Base-by-base conservation (phyloP, 1,140 invertebrate species). In the Thaumatotibia leucotreta region DNA sequence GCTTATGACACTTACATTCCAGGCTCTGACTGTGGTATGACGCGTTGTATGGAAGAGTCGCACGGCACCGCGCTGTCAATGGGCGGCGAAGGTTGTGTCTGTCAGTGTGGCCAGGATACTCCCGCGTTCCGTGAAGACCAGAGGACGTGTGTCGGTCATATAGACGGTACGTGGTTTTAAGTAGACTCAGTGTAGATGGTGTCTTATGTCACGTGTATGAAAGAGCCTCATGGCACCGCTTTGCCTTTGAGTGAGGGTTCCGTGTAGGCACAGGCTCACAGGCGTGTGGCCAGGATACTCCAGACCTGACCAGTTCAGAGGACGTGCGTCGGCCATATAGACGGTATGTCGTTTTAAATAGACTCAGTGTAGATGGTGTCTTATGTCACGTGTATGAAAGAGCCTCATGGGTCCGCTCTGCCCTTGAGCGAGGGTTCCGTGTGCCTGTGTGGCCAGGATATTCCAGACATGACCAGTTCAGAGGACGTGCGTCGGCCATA, bases 51-150 rank as follows among this genome's bases (percentile, higher is more conserved):
- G 80, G 90, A 92, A 71, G 69, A 85, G 11, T 88, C 88, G 0
- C 88, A 88, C 32, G 91, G 90, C 0, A 91, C 90, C 0, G 91
- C 91, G 0, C 61, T 92, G 14, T 71, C 84, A 1, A 77, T 87
- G 3, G 77, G 79, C 10, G 80, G 73, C 2, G 75, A 65, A 22
- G 79, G 79, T 4, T 93, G 92, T 61, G 67, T 80, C 1, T 93
- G 93, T 64, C 91, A 92, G 33, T 93, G 93, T 63, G 76, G 86
- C 0, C 78, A 72, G 0, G 82, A 91, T n/a, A 83, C 84, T 1
- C 92, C 92, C 3, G 82, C 92, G 2, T 93, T 93, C 73, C 81
- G 92, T 11, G 92, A 93, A 64, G 93, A 93, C 69, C 80, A 87
- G 63, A 72, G 80, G 4, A 75, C 87, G 24, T 93, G 93, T 67